These are phyloP conservation scores for Notothenia rossii DNA, from an alignment of 2,113 vertebrate species.

Conservation along the genomic window DNA sequence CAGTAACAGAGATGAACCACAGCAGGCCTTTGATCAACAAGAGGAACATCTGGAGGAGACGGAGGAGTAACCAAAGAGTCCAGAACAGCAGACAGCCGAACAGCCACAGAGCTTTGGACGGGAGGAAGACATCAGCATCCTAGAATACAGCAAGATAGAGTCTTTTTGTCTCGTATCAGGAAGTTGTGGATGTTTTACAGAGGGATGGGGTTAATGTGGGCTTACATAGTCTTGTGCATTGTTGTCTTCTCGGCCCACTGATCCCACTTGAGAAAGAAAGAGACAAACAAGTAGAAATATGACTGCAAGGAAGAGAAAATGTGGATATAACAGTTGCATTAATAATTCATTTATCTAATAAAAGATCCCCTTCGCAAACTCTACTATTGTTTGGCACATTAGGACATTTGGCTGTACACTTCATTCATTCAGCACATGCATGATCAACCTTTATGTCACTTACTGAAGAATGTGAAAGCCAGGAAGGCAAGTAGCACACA, in stretches of 20 bases:
- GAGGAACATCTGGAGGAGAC: not conserved
- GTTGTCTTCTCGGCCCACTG: not conserved
- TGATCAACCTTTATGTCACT: not conserved
- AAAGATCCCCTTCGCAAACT: not conserved
- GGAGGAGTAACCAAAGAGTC: slow-evolving; percentile 6
- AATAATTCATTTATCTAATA: not conserved
- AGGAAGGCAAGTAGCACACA: not conserved
- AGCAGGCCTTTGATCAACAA: not conserved
- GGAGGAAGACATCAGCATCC: slow-evolving; percentile 1
- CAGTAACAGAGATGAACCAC: not conserved
- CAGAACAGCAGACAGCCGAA: not conserved
- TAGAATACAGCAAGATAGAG: not conserved
- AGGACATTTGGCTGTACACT: not conserved
- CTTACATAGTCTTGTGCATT: not conserved
- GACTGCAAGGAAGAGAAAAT: not conserved
- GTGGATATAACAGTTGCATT: too few relatives aligned
- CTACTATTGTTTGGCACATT: not conserved
- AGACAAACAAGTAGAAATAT: not conserved
- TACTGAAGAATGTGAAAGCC: slow-evolving; percentile 3
- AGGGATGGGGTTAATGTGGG: not conserved
- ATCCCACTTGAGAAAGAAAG: not conserved
- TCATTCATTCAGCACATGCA: not conserved
- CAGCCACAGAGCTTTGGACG: not conserved
- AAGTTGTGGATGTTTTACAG: not conserved
- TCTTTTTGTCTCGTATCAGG: not conserved